Evolutionary conservation across 2,113 vertebrate genomes (phyloP).

Genomic region (Bufo bufo): DNA sequence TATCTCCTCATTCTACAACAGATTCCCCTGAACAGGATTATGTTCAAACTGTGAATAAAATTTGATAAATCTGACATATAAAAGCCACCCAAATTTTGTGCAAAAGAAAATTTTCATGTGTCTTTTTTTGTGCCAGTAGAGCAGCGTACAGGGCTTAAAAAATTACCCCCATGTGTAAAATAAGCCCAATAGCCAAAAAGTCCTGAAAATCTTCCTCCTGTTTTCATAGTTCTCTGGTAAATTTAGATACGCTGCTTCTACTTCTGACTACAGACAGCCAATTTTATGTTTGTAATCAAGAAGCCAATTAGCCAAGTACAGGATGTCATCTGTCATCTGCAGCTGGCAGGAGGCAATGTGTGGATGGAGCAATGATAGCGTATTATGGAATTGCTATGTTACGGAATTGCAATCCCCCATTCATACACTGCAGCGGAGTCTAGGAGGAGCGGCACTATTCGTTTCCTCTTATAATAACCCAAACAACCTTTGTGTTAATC

Average conservation of each 20-base stretch:
- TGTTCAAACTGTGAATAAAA: too few relatives aligned
- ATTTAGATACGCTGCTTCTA: neutral
- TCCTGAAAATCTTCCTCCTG: neutral
- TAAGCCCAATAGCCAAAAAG: neutral
- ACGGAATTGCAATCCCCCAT: neutral
- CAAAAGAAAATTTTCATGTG: too few relatives aligned
- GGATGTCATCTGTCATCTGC: neutral
- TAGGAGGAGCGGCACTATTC: neutral
- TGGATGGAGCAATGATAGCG: neutral
- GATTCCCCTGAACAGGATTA: too few relatives aligned
- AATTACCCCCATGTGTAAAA: neutral
- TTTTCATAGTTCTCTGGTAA: neutral
- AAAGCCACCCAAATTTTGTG: too few relatives aligned
- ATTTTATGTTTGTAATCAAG: conserved; percentile 12
- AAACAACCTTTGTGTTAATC: conserved; percentile 21
- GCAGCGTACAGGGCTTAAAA: too few relatives aligned
- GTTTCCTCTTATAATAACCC: neutral
- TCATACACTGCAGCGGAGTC: neutral
- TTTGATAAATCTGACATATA: too few relatives aligned
- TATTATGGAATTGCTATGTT: neutral
- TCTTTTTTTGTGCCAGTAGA: too few relatives aligned
- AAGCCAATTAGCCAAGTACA: conserved; percentile 5
- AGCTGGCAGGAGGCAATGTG: neutral
- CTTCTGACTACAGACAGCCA: neutral
- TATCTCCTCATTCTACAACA: too few relatives aligned